phyloP scores from a whole-genome alignment of 2,797 vertebrate species.

The Chrosomus eos region DNA sequence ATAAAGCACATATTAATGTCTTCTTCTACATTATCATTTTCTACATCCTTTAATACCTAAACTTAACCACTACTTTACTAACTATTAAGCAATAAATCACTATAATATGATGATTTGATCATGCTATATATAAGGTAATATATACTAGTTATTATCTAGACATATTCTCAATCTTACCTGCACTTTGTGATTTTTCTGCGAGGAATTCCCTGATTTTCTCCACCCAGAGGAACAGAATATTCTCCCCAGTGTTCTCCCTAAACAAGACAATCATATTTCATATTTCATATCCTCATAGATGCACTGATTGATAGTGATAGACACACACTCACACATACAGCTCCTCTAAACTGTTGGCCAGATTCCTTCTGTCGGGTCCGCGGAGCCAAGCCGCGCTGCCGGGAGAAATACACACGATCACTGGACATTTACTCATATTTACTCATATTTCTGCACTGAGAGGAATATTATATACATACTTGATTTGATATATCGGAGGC shows the following conservation, averaged over 20 bases:
- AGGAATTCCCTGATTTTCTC: conserved; percentile 92
- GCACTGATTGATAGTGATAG: not conserved
- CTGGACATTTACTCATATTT: rapidly evolving
- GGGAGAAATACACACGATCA: conserved; percentile 1
- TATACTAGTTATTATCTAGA: too few species aligned
- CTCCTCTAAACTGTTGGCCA: conserved; percentile 92
- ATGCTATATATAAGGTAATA: too few species aligned
- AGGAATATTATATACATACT: conserved; percentile 83
- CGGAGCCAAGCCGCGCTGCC: conserved; percentile 92
- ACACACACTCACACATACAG: conserved; percentile 88
- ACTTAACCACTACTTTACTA: too few species aligned
- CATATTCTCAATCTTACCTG: conserved; percentile 79
- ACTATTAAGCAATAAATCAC: not conserved
- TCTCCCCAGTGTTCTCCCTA: conserved; percentile 91
- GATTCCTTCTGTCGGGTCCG: conserved; percentile 81
- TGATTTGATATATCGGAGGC: conserved; percentile 95
- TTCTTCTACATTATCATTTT: too few species aligned
- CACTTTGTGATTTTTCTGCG: conserved; percentile 81
- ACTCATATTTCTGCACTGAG: too few species aligned
- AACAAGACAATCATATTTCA: conserved; percentile 49
- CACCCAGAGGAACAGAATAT: conserved; percentile 95
- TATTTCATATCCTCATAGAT: not conserved
- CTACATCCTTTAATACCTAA: too few species aligned
- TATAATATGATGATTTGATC: too few species aligned
- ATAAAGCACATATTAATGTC: not conserved